These are phyloP conservation scores for Colinus virginianus DNA, from an alignment of 2,113 vertebrate species.

Conservation along the genomic window DNA sequence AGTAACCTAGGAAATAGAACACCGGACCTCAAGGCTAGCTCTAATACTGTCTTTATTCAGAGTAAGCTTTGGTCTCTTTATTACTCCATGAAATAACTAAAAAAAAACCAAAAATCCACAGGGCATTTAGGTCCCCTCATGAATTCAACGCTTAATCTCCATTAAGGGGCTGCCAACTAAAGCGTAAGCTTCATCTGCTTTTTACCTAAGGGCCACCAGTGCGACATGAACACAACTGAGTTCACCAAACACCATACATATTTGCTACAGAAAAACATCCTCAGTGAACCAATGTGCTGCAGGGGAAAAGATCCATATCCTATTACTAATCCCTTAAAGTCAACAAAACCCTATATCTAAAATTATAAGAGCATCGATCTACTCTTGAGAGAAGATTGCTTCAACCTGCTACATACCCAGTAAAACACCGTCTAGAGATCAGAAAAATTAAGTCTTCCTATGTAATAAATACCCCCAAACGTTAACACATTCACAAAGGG, in stretches of 20 bases:
- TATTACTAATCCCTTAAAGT: conserved; percentile 39
- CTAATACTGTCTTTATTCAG: not conserved
- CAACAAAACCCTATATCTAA: conserved; percentile 6
- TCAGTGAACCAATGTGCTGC: not conserved
- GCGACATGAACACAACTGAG: not conserved
- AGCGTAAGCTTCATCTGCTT: too few species aligned
- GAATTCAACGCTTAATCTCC: too few species aligned
- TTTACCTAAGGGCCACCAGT: not conserved
- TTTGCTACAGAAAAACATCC: not conserved
- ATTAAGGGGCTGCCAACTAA: too few species aligned
- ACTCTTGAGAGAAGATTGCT: conserved; percentile 5
- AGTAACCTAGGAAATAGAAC: not conserved
- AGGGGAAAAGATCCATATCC: not conserved
- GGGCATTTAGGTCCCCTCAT: too few species aligned
- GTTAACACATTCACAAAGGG: not conserved
- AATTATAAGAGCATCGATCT: not conserved
- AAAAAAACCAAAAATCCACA: not conserved
- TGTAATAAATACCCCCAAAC: not conserved
- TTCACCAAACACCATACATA: not conserved
- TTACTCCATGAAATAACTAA: not conserved
- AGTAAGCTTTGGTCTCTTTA: not conserved
- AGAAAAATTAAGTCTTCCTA: not conserved
- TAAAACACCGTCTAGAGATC: not conserved
- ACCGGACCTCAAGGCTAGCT: not conserved
- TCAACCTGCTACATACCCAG: not conserved